Evolutionary conservation across 2,888 invertebrate species (phyloP), one percentile per base, ranked within the genome.

Genomic region (Hoplodrina ambigua): DNA sequence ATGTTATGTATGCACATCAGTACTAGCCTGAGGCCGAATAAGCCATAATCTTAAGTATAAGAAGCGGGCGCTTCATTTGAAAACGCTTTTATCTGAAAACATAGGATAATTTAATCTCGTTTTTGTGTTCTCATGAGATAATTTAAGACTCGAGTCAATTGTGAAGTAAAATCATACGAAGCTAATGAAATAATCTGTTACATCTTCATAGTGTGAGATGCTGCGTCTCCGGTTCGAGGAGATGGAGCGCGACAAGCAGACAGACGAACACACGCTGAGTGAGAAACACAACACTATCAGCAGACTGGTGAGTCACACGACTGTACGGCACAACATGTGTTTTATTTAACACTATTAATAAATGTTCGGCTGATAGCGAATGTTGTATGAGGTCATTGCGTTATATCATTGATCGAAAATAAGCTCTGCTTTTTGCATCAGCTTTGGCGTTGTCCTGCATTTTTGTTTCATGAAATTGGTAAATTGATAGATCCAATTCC

Each of bases 171-270:
- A 25, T 1, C 25, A 25, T 1, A 25, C 2, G 25, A 25, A 25
- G 25, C 2, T 37, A 37, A 41, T 17, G 17, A n/a, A n/a, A n/a
- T 46, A 6, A 46, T 46, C 17, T 46, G 17, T 17, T 50, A 15
- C 49, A 41, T 50, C 1, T 61, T 85, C 85, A 5, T 85, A 96
- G 96, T 96, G 96, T 78, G 96, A 96, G 80, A 91, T 94, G 88
- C 88, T 97, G 68, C 95, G 96, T 76, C 93, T 96, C 62, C 94
- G 97, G 57, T 93, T 97, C 70, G 95, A 96, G 55, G 94, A 96
- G 84, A 93, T 96, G 89, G 95, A 96, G 77, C 92, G 94, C 19
- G 96, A 96, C 59, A 96, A 95, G 85, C 88, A 92, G 65, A 87
- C 88, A 6, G 91, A 93, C 75, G 88, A 90, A 54, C 90, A 89